phyloP scores from a whole-genome alignment of 2,113 vertebrate species.

The Myiagra hebetior region DNA sequence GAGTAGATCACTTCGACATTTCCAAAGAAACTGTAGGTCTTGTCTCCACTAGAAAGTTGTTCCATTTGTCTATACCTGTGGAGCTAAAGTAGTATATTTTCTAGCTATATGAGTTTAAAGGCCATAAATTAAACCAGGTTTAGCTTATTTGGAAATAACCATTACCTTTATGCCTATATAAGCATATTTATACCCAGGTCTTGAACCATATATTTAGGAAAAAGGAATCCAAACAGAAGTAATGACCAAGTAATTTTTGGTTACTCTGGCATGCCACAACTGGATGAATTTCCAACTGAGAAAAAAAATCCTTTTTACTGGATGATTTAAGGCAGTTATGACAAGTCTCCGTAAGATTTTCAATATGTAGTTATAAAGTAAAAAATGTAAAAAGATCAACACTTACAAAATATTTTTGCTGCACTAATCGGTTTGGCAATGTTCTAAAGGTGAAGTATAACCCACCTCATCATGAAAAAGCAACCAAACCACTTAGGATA shows the following conservation, averaged over 20 bases:
- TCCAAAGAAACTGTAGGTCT: slow-evolving; percentile 2
- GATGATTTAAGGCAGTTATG: not conserved
- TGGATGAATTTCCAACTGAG: not conserved
- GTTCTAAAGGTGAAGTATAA: not conserved
- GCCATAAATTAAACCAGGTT: slow-evolving; percentile 16
- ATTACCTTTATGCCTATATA: not conserved
- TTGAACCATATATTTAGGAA: not conserved
- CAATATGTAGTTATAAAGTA: not conserved
- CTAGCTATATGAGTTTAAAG: not conserved
- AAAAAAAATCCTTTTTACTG: not conserved
- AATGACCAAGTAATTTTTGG: not conserved
- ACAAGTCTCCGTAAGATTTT: not conserved
- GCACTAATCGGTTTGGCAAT: not conserved
- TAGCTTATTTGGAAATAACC: slow-evolving; percentile 5
- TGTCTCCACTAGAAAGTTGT: not conserved
- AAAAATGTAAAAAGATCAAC: not conserved
- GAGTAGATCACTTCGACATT: slow-evolving; percentile 23
- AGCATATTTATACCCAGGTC: not conserved
- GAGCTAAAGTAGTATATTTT: not conserved
- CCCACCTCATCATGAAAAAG: not conserved
- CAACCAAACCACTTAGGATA: not conserved
- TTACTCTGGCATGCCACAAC: not conserved
- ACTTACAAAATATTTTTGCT: not conserved
- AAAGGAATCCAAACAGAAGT: not conserved
- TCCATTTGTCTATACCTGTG: not conserved